These are phyloP conservation scores for Notothenia coriiceps DNA, from an alignment of 2,113 vertebrate genomes.

Conservation along the genomic window DNA sequence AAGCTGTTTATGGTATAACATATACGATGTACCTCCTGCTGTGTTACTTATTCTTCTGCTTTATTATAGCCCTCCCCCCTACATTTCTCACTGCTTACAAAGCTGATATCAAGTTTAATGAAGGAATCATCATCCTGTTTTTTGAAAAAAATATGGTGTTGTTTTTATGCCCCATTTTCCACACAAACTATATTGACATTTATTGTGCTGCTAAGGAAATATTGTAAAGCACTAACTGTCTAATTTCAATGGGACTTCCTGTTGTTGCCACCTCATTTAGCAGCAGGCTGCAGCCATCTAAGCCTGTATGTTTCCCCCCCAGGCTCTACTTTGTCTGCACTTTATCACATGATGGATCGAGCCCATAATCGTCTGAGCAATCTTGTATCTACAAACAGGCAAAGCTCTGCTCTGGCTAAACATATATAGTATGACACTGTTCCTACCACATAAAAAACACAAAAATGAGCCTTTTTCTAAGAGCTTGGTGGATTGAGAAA, in stretches of 20 bases:
- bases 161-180: background rate
- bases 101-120: background rate
- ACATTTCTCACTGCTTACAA: background rate
- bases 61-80: background rate
- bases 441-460: background rate
- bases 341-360: conserved; percentile 62
- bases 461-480: background rate
- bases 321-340: conserved; percentile 48
- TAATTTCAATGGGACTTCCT: conserved; percentile 32
- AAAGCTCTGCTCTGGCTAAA: background rate
- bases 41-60: background rate
- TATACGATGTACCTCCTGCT: background rate
- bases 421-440: background rate
- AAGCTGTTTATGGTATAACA: background rate
- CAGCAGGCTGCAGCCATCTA: conserved; percentile 36
- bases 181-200: background rate
- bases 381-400: conserved; percentile 26
- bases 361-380: conserved; percentile 41
- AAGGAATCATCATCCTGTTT: background rate
- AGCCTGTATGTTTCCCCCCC: conserved; percentile 30
- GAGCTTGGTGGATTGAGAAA: background rate
- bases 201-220: background rate
- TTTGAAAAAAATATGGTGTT: background rate
- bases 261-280: conserved; percentile 44
- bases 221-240: background rate